phyloP scores from a whole-genome alignment of 2,113 vertebrate species.

The Okapia johnstoni region DNA sequence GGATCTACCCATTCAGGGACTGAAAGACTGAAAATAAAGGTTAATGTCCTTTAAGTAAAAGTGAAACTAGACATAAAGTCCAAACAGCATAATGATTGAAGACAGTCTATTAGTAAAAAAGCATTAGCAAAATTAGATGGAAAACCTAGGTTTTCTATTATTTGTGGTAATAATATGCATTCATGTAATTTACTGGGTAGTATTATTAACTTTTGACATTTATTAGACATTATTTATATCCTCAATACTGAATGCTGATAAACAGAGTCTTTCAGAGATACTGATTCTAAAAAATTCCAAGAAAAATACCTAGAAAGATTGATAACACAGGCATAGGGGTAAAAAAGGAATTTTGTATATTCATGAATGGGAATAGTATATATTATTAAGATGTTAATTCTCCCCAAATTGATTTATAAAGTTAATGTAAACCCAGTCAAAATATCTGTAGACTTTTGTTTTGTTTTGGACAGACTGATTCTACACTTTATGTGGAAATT shows the following conservation, averaged over 20 bases:
- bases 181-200: neutral
- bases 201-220: neutral
- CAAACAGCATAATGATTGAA: neutral
- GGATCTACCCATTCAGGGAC: neutral
- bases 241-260: neutral
- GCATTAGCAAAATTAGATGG: neutral
- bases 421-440: neutral
- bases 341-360: neutral
- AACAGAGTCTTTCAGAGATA: neutral
- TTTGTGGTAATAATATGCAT: neutral
- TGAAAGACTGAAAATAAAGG: slow-evolving; percentile 30
- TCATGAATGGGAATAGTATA: neutral
- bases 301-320: slow-evolving; percentile 5
- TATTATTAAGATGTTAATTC: neutral
- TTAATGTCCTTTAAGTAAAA: slow-evolving; percentile 18
- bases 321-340: neutral
- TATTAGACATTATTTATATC: neutral
- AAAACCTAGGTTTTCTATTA: neutral
- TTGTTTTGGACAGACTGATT: neutral
- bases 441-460: neutral
- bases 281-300: neutral
- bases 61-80: slow-evolving; percentile 31
- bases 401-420: neutral
- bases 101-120: neutral
- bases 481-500: slow-evolving; percentile 5